Evolutionary conservation across 1,140 invertebrate genomes (phyloP), one percentile per base, ranked within the genome.

Genomic region (Grapholita molesta): DNA sequence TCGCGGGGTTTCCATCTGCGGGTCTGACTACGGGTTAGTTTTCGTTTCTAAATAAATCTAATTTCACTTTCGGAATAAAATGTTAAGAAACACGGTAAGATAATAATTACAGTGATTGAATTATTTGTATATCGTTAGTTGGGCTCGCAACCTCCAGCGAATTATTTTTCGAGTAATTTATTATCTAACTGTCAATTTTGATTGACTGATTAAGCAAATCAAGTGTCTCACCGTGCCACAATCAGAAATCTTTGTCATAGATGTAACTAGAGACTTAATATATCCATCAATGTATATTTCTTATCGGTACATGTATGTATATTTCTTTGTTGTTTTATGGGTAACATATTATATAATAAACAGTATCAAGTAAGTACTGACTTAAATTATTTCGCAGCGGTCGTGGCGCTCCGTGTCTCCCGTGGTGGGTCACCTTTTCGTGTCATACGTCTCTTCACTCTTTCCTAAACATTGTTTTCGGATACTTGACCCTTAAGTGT

Each of bases 151-250:
- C 69, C 67, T 66, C 35, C 42, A 67, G 52, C 25, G 30, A 71
- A 53, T 73, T 76, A 76, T 76, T 74, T 73, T 76, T 76, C 21
- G 72, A 76, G 33, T 71, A 42, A 66, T 76, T 71, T 76, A 76
- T 68, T 68, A 66, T 69, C 30, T 69, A 64, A 42, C 68, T 68
- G 75, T 76, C 75, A 74, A 73, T 76, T 74, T 66, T 64, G 9
- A 66, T 73, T 73, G 71, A 73, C 70, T 72, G 55, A 61, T 48
- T 48, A 61, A 32, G 25, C 42, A 48, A 28, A 32, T 61, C 25
- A 28, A 57, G 55, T 57, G 67, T 71, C 74, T 76, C 74, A 66
- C 57, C 52, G 74, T 76, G 74, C 74, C 74, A 76, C 48, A 30
- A 67, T 35, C 24, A 28, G 25, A 61, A n/a, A 28, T 61, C 55